Conservation (phyloP, 2,797 vertebrate species). For the Enteromius viviparus region DNA sequence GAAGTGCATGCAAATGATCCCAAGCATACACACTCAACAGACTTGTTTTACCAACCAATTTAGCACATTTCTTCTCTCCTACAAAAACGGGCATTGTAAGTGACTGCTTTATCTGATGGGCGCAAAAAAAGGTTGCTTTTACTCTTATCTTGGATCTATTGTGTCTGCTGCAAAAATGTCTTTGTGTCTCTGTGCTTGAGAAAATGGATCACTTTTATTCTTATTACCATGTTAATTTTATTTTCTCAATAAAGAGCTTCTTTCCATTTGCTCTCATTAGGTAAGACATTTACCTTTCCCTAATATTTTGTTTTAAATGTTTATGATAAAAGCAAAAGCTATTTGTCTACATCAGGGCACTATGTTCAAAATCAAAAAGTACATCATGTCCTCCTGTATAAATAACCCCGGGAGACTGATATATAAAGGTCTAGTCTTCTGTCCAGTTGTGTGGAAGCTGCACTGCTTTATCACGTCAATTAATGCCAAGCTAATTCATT, state of each 20-base stretch:
- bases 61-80: not conserved
- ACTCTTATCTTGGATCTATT: constrained; percentile 4
- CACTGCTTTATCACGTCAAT: constrained; percentile 56
- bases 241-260: not conserved
- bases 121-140: not conserved
- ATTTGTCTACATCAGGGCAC: not conserved
- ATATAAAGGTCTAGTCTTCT: constrained; percentile 39
- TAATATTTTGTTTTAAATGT: not conserved
- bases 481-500: constrained; percentile 61
- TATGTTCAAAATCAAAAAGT: not conserved
- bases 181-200: not conserved
- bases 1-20: not conserved
- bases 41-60: not conserved
- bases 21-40: not conserved
- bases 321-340: not conserved
- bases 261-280: not conserved
- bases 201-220: not conserved
- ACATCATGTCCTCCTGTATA: not conserved
- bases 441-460: constrained; percentile 42
- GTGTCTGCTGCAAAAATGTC: not conserved
- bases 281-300: not conserved
- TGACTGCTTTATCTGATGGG: constrained; percentile 9
- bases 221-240: not conserved
- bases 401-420: constrained; percentile 27
- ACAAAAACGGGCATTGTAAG: not conserved